Percentiles rank a stretch among this genome's conserved stretches.
Evolutionary conservation across 1,140 invertebrate genomes (phyloP).

Genomic region (Drosophila eugracilis): DNA sequence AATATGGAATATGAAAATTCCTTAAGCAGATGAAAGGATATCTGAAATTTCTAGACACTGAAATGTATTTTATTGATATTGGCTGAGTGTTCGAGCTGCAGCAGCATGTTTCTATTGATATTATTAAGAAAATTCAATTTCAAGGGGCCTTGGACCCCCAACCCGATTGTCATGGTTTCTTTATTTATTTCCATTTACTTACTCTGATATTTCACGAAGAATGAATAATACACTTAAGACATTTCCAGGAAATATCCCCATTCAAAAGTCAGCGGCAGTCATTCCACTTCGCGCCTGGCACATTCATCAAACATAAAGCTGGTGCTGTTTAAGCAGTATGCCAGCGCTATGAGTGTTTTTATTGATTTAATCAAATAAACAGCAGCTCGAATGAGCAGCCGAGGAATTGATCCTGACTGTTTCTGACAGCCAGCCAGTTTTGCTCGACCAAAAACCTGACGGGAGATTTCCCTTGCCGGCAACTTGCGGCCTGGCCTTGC

Average conservation of each 20-base stretch:
- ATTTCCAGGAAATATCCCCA: constrained; percentile 26
- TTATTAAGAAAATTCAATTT: constrained; percentile 27
- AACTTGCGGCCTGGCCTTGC: constrained; percentile 7
- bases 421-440: constrained; percentile 14
- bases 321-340: constrained; percentile 41
- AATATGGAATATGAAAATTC: background rate
- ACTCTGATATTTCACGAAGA: background rate
- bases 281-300: constrained; percentile 6
- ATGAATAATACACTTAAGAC: background rate
- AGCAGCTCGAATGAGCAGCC: constrained; percentile 19
- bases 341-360: constrained; percentile 47
- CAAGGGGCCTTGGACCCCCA: background rate
- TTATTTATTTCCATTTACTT: constrained; percentile 18
- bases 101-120: constrained; percentile 13
- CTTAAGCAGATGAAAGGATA: background rate
- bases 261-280: constrained; percentile 34
- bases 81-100: background rate
- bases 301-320: constrained; percentile 64
- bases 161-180: background rate
- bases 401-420: constrained; percentile 28
- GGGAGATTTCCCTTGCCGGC: background rate
- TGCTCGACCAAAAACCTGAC: no score
- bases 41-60: background rate
- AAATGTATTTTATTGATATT: background rate
- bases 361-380: constrained; percentile 70